Base-by-base conservation (phyloP, 2,888 invertebrate species). In the Drosophila helvetica region DNA sequence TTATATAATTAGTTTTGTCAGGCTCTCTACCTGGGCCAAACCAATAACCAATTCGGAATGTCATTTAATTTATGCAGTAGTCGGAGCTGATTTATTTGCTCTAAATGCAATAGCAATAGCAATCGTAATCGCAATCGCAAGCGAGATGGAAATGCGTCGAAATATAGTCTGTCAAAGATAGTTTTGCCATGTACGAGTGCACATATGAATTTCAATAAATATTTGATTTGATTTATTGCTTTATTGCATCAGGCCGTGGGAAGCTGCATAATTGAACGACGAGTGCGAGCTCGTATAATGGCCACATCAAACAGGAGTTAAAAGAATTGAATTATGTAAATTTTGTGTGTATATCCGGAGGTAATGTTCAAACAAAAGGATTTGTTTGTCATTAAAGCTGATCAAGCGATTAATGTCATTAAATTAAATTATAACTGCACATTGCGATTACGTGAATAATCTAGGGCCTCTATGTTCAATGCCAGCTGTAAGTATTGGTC, bases 191-290 rank as follows among this genome's bases (percentile, higher is more conserved):
- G 55, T 8, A 18, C 6, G 22, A 5, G 22, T 0, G 5, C 42
- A 62, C 65, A 45, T 38, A 38, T 38, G 38, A 38, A 38, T 38
- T 15, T 2, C 38, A 59, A 79, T 80, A 71, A 87, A 81, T 81
- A 85, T 85, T 85, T 78, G 69, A 83, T 66, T 64, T 62, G 65
- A 61, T 68, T 83, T 70, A 79, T 83, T 86, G 66, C 64, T 66
- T 83, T 71, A 79, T 83, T 79, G 66, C 64, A 77, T 74, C 62
- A 48, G 66, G 42, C 30, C 57, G 74, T 72, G 58, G 63, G 46
- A 15, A 60, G 25, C 46, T 80, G 64, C 50, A 75, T 77, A 78
- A 78, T 80, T 73, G 48, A 76, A 60, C 48, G 46, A 19, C 19
- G 30, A 73, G 50, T 50, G 63, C 52, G 8, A 8, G 8, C 27